Evolutionary conservation across 2,113 vertebrate genomes (phyloP).

Genomic region (Nerophis lumbriciformis): DNA sequence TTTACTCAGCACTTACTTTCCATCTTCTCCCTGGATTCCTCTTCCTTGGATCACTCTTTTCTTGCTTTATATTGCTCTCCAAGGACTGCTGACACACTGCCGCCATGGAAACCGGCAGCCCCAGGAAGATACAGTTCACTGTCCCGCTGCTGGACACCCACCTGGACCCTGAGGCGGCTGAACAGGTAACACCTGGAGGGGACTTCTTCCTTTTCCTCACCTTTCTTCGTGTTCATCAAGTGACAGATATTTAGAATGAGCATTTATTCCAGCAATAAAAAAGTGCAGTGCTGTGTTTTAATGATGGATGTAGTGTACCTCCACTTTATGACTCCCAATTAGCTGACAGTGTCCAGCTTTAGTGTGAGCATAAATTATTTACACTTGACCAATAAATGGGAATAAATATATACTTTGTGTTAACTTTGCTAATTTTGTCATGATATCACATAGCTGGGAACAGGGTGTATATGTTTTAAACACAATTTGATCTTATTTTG

Average conservation of each 20-base stretch:
- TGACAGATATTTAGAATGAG: not conserved
- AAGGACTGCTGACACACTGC: constrained; percentile 25
- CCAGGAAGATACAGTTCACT: constrained; percentile 88
- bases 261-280: not conserved
- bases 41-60: constrained; percentile 14
- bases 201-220: not conserved
- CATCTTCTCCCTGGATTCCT: constrained; percentile 32
- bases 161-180: constrained; percentile 87
- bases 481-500: too few species aligned
- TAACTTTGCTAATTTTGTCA: too few species aligned
- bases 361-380: too few species aligned
- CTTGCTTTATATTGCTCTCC: constrained; percentile 14
- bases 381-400: too few species aligned
- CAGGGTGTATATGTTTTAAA: too few species aligned
- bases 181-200: constrained; percentile 73
- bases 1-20: constrained; percentile 16
- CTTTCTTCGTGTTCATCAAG: not conserved
- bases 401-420: too few species aligned
- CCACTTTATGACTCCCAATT: too few species aligned
- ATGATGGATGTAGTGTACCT: not conserved
- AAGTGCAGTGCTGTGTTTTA: constrained; percentile 9
- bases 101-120: constrained; percentile 83
- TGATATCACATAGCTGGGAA: too few species aligned
- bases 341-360: too few species aligned
- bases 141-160: constrained; percentile 86